phyloP scores from a whole-genome alignment of 2,113 vertebrate genomes.

The Daphoenositta chrysoptera region DNA sequence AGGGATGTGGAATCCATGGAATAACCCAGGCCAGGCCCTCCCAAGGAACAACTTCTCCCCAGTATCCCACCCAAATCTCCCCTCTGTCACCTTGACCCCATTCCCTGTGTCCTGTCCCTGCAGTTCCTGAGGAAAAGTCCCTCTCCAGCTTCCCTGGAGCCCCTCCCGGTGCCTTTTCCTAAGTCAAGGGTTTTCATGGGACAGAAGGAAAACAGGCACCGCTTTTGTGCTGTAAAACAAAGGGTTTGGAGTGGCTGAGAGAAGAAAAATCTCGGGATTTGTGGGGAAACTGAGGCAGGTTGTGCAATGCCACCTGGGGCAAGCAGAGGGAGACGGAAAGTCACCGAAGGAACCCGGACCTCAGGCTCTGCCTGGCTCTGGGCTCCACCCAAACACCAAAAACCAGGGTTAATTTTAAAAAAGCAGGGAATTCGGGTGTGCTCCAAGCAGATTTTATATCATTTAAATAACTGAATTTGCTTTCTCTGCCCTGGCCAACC shows the following conservation, averaged over 20 bases:
- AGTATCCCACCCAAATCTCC: background rate
- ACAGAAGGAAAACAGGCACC: background rate
- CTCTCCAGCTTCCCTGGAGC: background rate
- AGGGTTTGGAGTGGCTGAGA: background rate
- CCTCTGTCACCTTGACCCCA: background rate
- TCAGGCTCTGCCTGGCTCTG: background rate
- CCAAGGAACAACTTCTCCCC: background rate
- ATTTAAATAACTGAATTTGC: background rate
- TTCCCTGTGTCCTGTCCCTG: background rate
- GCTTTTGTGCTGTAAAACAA: rapidly evolving
- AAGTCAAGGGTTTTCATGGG: background rate
- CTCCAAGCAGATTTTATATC: background rate
- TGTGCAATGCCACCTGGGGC: background rate
- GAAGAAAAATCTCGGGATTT: background rate
- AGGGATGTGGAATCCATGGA: background rate
- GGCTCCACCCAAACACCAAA: background rate
- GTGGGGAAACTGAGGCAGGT: background rate
- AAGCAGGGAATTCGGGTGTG: background rate
- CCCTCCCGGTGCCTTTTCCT: background rate
- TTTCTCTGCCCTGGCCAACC: background rate
- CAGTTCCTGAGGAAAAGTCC: background rate
- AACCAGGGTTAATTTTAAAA: background rate
- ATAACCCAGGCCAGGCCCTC: background rate
- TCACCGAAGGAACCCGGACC: rapidly evolving
- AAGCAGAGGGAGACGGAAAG: background rate